Conservation (phyloP, 2,888 invertebrate genomes). For the Drosophila villosipedis region DNA sequence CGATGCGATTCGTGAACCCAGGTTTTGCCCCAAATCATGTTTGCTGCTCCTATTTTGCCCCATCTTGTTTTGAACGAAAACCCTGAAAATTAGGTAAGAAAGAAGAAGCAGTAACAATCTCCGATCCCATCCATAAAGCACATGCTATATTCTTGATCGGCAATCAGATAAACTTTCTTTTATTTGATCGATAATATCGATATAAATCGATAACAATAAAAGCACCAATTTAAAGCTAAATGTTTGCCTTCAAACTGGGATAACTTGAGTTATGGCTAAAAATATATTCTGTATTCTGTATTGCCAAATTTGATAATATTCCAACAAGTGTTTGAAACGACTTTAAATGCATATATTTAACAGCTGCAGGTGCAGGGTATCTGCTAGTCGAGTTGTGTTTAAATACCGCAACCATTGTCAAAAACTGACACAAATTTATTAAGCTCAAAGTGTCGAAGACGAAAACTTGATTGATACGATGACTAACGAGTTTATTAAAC, state of each 20-base stretch:
- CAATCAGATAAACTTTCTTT: background rate
- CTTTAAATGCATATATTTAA: background rate
- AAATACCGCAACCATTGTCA: background rate
- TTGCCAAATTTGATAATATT: background rate
- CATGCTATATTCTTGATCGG: background rate
- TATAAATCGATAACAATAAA: background rate
- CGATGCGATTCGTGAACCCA: background rate
- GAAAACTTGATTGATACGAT: background rate
- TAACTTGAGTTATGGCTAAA: no score
- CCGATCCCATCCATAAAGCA: no score
- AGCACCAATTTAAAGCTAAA: background rate
- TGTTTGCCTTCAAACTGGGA: background rate
- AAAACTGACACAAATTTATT: no score
- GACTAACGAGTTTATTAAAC: background rate
- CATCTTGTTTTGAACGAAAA: background rate
- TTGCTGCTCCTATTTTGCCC: background rate
- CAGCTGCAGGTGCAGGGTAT: background rate
- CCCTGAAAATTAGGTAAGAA: background rate
- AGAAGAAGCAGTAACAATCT: background rate
- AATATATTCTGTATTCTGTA: background rate
- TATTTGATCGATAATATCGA: background rate
- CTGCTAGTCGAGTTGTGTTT: background rate
- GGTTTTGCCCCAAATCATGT: background rate
- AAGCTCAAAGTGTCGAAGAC: background rate
- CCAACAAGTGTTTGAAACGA: background rate